phyloP scores from a whole-genome alignment of 2,113 vertebrate genomes.

The Marcusenius ussheri region DNA sequence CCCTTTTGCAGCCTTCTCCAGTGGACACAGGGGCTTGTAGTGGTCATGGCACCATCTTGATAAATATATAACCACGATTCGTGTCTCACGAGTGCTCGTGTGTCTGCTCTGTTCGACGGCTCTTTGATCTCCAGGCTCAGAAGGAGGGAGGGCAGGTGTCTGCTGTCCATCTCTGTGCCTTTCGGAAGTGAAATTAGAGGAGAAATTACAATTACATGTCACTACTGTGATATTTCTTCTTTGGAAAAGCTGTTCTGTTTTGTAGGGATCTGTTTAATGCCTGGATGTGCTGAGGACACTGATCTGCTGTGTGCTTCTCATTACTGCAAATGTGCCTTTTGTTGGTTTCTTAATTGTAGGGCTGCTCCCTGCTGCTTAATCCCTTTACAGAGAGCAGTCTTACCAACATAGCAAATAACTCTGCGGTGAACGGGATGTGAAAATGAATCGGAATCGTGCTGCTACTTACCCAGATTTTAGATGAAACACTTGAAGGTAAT shows the following conservation, averaged over 20 bases:
- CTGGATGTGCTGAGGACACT: neutral
- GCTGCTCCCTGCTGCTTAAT: neutral
- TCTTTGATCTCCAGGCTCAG: neutral
- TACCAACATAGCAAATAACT: neutral
- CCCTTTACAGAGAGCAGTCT: neutral
- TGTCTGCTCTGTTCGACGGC: neutral
- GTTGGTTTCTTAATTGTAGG: neutral
- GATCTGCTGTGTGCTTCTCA: neutral
- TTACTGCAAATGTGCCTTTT: conserved; percentile 2
- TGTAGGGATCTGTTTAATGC: neutral
- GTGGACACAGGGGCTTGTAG: neutral
- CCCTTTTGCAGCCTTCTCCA: neutral
- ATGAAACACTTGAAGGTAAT: conserved; percentile 1
- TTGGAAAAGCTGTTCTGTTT: neutral
- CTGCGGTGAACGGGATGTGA: neutral
- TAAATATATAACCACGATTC: neutral
- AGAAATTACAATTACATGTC: neutral
- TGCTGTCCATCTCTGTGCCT: neutral
- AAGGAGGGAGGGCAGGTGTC: neutral
- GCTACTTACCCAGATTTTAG: neutral
- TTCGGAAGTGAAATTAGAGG: neutral
- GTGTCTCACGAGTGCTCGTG: neutral
- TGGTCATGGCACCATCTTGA: neutral
- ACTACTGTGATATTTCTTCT: neutral
- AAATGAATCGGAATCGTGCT: neutral